Conservation (phyloP, 2,888 invertebrate genomes). For the Cremastinae sp. region DNA sequence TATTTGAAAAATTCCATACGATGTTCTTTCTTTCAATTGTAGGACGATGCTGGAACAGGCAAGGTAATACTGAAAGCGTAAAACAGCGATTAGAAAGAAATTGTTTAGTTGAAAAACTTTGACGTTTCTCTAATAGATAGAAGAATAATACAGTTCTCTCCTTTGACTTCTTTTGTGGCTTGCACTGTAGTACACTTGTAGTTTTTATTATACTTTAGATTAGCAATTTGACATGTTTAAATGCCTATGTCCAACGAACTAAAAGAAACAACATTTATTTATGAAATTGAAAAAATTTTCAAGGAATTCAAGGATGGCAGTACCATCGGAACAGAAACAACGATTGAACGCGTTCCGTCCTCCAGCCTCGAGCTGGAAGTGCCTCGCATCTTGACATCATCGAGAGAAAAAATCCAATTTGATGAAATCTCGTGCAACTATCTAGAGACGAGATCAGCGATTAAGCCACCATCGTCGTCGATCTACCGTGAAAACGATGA, state of each 20-base stretch:
- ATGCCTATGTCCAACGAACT: background rate
- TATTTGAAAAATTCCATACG: constrained; percentile 44
- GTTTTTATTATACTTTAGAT: constrained; percentile 27
- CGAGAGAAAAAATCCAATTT: constrained; percentile 73
- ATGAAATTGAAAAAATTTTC: constrained; percentile 59
- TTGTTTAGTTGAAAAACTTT: constrained; percentile 30
- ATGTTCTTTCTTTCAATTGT: constrained; percentile 70
- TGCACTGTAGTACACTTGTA: constrained; percentile 40
- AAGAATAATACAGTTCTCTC: background rate
- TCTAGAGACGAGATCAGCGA: constrained; percentile 57
- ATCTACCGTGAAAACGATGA: constrained; percentile 60
- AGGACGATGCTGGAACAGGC: constrained; percentile 74
- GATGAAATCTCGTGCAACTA: constrained; percentile 75
- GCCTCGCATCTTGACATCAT: constrained; percentile 64
- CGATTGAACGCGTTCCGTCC: constrained; percentile 70
- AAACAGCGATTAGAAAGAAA: constrained; percentile 33
- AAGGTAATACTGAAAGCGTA: constrained; percentile 70
- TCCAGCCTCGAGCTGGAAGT: constrained; percentile 74
- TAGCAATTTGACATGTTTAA: background rate
- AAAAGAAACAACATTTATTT: background rate
- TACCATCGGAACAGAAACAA: constrained; percentile 70
- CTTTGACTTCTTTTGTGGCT: too few relatives aligned
- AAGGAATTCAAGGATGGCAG: constrained; percentile 78
- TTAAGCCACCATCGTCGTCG: constrained; percentile 72
- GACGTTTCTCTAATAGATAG: constrained; percentile 22